Evolutionary conservation across 2,797 vertebrate genomes (phyloP).

Genomic region (Tragelaphus eurycerus): DNA sequence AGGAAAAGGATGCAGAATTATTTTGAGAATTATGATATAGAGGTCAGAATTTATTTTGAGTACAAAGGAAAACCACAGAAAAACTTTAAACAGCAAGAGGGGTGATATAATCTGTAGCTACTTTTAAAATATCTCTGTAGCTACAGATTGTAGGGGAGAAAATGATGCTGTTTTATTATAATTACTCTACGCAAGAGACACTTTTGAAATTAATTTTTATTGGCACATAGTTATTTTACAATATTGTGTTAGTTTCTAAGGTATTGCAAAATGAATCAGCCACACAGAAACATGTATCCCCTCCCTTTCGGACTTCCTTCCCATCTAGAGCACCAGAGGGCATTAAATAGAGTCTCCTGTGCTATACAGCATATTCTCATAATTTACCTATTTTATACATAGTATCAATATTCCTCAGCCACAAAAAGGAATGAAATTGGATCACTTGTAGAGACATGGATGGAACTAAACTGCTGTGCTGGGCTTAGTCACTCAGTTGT

Average conservation of each 20-base stretch:
- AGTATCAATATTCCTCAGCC: background rate
- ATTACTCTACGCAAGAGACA: background rate
- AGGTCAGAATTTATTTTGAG: background rate
- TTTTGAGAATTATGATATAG: background rate
- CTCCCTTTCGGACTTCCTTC: background rate
- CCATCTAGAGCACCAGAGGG: background rate
- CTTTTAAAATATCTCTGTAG: background rate
- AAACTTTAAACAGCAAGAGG: background rate
- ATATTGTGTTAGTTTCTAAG: background rate
- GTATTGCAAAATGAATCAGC: background rate
- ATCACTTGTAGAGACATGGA: background rate
- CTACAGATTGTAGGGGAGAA: background rate
- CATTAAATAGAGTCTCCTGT: background rate
- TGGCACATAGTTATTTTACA: background rate
- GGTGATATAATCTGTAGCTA: background rate
- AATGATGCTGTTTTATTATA: background rate
- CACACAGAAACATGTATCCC: background rate
- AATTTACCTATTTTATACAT: background rate
- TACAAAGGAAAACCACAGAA: background rate
- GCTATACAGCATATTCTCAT: background rate
- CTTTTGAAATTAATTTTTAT: background rate
- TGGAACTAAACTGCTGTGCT: background rate
- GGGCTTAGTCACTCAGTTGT: background rate
- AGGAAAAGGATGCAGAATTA: background rate
- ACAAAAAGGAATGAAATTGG: background rate